Base-by-base conservation (phyloP, 2,888 invertebrate species). In the Zelleria hepariella region DNA sequence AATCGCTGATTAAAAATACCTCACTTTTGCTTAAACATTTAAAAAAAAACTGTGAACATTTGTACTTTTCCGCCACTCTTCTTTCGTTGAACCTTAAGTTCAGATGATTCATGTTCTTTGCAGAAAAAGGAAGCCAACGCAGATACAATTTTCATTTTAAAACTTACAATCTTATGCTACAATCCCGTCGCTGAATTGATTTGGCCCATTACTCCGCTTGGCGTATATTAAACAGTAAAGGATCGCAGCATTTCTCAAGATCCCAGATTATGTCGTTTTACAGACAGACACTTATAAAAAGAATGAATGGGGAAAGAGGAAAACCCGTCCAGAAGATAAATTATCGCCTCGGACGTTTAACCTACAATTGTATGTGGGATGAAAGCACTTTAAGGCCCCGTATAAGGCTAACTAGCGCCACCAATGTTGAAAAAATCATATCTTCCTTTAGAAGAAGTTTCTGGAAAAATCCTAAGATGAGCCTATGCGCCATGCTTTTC, bases 221-320 rank as follows among this genome's bases (percentile, higher is more conserved):
- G 32, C 32, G 32, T 42, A 42, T 42, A 42, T 42, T 42, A 42
- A 42, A 42, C 32, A 42, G 51, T 23, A 51, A 51, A 26, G 54
- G 20, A 54, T 26, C 56, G 56, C 23, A 21, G 57, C 57, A 57
- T 57, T 57, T 57, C 8, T 57, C 57, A 48, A n/a, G 48, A 57
- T 57, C 47, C 15, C 23, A 56, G 57, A 57, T 57, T 48, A 48
- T n/a, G 48, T 25, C 48, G 8, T 56, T 32, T 25, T 24, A 57
- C 48, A 48, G 57, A 57, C 57, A 57, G 57, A 48, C 47, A 57
- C 23, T 23, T 24, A 48, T 57, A 55, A 55, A 57, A 48, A 15
- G 57, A 57, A 57, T 57, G 57, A 57, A 57, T 48, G 48, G 18
- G 32, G 21, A 42, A 21, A 32, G 32, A 55, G 32, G 27, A 21